Evolutionary conservation across 1,140 invertebrate species (phyloP), one percentile per base, ranked within the genome.

Genomic region (Asbolus verrucosus): DNA sequence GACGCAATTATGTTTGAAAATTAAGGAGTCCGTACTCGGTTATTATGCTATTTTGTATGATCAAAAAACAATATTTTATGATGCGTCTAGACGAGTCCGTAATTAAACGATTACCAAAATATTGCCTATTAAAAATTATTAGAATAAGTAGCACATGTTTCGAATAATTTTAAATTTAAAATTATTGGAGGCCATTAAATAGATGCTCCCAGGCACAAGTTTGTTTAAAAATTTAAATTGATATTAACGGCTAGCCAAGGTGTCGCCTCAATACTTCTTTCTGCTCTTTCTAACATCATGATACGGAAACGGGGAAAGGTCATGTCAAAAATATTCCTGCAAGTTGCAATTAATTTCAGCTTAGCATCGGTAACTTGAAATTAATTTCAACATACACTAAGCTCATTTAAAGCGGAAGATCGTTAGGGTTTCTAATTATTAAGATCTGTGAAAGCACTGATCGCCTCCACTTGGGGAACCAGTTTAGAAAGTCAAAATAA

Each of bases 151-250:
- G 65, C 39, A 36, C 41, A 54, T 54, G 41, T 50, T 63, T 63
- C n/a, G 61, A 19, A 63, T 54, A 63, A 41, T 63, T 63, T 63
- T 41, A 39, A 63, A 63, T 63, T 63, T 24, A 21, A 41, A 63
- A 63, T 63, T 63, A 36, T 39, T 15, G 36, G 18, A 11, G 31
- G 31, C 16, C 21, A 54, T 63, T 63, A 41, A 63, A 39, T 63
- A 16, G 14, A 8, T 9, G 36, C 61, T 39, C 6, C n/a, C 11
- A 41, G 61, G 61, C 61, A 39, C 21, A 21, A 63, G 61, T 63
- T 63, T 63, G 61, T 63, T 63, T 63, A 63, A 63, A 54, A 63
- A 63, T 63, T 63, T 63, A 63, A 63, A 63, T 63, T 63, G 39
- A 63, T 63, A 54, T 54, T 54, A 54, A 54, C 19, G 46, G 19